Conservation (phyloP, 2,113 vertebrate species). For the Podilymbus podiceps region DNA sequence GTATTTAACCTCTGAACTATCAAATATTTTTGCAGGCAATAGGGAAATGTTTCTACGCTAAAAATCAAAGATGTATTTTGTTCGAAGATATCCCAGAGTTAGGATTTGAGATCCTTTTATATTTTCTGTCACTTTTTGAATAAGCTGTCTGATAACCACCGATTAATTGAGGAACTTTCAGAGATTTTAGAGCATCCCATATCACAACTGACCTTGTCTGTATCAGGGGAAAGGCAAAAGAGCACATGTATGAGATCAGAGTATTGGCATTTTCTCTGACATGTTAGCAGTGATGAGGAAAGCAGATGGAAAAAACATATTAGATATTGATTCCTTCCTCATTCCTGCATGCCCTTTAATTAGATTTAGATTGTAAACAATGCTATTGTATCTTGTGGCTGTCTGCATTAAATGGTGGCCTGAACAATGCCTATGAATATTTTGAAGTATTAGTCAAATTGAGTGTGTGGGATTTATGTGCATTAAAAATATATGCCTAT, state of each 20-base stretch:
- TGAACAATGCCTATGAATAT: neutral
- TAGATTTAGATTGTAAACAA: conserved; percentile 89
- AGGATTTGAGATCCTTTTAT: neutral
- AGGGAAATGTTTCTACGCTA: neutral
- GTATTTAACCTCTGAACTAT: neutral
- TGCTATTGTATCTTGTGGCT: conserved; percentile 48
- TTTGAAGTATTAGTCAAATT: neutral
- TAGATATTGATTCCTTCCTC: conserved; percentile 81
- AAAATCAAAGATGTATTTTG: conserved; percentile 3
- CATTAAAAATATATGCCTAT: neutral
- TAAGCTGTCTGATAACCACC: neutral
- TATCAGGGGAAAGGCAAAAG: conserved; percentile 59
- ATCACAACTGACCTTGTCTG: conserved; percentile 74
- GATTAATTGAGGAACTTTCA: conserved; percentile 36
- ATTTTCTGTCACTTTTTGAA: conserved; percentile 6
- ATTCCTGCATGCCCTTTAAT: conserved; percentile 79
- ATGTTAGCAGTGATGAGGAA: conserved; percentile 71
- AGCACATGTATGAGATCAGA: conserved; percentile 75
- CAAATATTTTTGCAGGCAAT: neutral
- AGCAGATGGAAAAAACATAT: conserved; percentile 84
- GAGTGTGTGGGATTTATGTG: neutral
- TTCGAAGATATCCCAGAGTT: neutral
- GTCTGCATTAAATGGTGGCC: neutral
- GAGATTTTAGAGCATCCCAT: conserved; percentile 53
- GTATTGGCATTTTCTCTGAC: conserved; percentile 76